A percentile compares a stretch with the other conserved stretches of the same genome.
Conservation (phyloP, 64 coral and sea anemone species). For the Acropora tenuis region DNA sequence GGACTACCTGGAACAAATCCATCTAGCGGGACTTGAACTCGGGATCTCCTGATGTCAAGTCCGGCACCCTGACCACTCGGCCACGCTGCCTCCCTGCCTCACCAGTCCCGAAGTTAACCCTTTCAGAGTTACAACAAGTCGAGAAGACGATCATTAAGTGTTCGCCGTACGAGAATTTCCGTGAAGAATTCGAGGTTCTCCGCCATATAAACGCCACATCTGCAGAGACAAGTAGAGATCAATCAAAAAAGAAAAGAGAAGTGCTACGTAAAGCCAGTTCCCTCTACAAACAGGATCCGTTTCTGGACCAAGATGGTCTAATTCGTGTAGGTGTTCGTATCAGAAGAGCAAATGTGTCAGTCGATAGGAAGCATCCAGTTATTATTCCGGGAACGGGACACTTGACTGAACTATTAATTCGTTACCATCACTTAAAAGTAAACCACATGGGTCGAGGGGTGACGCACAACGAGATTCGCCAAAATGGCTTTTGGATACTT, state of each 20-base stretch:
- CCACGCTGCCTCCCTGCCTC: too few relatives aligned
- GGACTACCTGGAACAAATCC: too few relatives aligned
- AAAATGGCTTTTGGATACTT: too few relatives aligned
- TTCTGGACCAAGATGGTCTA: conserved; percentile 10
- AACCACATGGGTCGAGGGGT: too few relatives aligned
- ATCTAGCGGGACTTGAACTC: too few relatives aligned
- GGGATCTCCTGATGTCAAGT: too few relatives aligned
- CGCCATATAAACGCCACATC: background rate
- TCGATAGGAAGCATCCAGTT: conserved; percentile 14
- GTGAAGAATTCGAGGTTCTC: conserved; percentile 20
- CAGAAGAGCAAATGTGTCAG: background rate
- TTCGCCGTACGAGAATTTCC: conserved; percentile 23
- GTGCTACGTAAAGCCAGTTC: conserved; percentile 2
- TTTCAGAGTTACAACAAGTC: background rate
- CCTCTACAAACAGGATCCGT: conserved; percentile 29
- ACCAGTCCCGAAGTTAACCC: too few relatives aligned
- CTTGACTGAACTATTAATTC: too few relatives aligned
- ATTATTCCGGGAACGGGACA: background rate
- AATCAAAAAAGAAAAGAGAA: conserved; percentile 14
- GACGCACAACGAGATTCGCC: too few relatives aligned
- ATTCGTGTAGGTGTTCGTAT: background rate
- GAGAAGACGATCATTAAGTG: conserved; percentile 26
- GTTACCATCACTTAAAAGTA: too few relatives aligned
- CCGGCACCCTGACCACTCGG: too few relatives aligned
- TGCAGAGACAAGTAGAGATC: background rate